Conservation (phyloP, 30 jellyfish, hydroid and myxozoan species). For the Aurelia sp. region DNA sequence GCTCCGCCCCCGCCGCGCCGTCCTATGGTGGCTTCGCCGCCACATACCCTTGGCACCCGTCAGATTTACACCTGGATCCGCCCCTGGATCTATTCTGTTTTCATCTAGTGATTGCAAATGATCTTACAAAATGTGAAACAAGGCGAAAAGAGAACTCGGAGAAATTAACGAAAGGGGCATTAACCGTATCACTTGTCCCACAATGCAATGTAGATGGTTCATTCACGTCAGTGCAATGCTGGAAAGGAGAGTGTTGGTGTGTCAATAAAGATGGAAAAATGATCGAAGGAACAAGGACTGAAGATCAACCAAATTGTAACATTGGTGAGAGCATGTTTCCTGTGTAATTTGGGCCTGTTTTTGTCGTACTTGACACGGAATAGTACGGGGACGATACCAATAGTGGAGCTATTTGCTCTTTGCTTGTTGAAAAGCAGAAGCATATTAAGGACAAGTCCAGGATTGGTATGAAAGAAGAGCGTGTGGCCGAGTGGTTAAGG, state of each 20-base stretch:
- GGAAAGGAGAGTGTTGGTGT: conserved; percentile 88
- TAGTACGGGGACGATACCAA: too few relatives aligned
- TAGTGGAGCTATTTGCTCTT: too few relatives aligned
- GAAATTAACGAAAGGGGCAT: conserved; percentile 6
- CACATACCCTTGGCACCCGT: too few relatives aligned
- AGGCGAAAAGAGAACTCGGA: conserved; percentile 16
- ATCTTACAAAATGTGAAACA: conserved; percentile 52
- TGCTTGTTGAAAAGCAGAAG: too few relatives aligned
- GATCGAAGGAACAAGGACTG: conserved; percentile 70
- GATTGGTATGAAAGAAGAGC: too few relatives aligned
- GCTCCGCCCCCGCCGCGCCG: too few relatives aligned
- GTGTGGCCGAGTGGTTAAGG: too few relatives aligned
- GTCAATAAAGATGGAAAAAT: conserved; percentile 69
- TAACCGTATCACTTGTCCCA: conserved; percentile 59
- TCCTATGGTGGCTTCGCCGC: too few relatives aligned
- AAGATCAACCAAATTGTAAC: conserved; percentile 21
- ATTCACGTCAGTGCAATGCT: conserved; percentile 70
- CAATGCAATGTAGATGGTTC: conserved; percentile 84
- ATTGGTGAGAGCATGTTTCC: conserved; percentile 5
- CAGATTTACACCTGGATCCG: too few relatives aligned
- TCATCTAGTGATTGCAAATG: neutral
- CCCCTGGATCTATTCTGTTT: too few relatives aligned
- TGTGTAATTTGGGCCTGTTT: neutral
- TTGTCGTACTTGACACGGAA: too few relatives aligned
- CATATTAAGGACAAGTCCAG: too few relatives aligned